Evolutionary conservation across 2,113 vertebrate genomes (phyloP), one percentile per base, ranked within the genome.

Genomic region (Prietella phreatophila): DNA sequence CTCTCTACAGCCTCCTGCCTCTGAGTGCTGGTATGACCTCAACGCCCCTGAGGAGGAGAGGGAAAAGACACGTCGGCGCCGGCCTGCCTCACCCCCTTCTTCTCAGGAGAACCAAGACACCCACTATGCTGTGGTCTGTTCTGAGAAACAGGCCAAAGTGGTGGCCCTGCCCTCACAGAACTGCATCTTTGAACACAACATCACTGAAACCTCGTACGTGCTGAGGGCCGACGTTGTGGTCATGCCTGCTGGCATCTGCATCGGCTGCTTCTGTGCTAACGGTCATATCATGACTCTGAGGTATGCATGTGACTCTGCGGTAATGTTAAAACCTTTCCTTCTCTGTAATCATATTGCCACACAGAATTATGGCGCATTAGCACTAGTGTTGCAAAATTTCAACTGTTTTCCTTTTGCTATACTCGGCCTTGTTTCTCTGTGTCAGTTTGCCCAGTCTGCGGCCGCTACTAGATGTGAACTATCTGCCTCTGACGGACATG

Each of bases 221-320:
- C 97, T 99, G 89, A 96, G 97, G 86, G 97, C 96, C 13, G 98
- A 99, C 56, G 95, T 99, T n/a, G 97, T 99, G 86, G 93, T 95
- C 14, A 92, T 99, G 95, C 96, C 93, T 71, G 96, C 95, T 36
- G 93, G 96, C 27, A 94, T 96, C 95, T 99, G 97, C 95, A 96
- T 99, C 89, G 95, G 97, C 87, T 99, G 98, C 92, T 99, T 99
- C 95, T 99, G 98, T 94, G 98, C 98, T 92, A 99, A 99, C 50
- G 98, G 98, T 84, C 98, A 99, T 92, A 98, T 99, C 93, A 99
- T 99, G 98, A 96, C 97, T 85, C 96, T 99, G 88, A 99, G 98
- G 98, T 99, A 96, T 88, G 69, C 76, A 8, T 3, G 14, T 53
- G 20, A 36, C n/a, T 78, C 39, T 22, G 30, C 0, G 14, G 20